Conservation (phyloP, 2,797 vertebrate genomes). For the Leptatherina wallacei region DNA sequence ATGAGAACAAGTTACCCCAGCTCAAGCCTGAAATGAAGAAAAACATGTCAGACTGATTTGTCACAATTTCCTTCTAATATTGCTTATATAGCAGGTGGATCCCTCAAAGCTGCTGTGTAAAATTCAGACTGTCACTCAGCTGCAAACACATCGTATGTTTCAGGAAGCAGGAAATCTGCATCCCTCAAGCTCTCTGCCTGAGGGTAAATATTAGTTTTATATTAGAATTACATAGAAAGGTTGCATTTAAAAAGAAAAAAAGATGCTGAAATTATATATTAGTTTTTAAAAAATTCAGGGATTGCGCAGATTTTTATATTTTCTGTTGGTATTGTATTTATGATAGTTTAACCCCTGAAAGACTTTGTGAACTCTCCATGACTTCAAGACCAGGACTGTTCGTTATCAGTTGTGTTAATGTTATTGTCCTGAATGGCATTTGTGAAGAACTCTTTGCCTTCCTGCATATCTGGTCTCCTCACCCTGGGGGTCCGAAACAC, state of each 20-base stretch:
- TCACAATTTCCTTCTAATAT: constrained; percentile 7
- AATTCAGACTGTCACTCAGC: constrained; percentile 11
- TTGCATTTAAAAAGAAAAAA: not conserved
- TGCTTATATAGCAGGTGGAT: constrained; percentile 13
- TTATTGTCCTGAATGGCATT: no score
- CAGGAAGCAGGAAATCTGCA: constrained; percentile 16
- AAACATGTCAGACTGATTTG: constrained; percentile 26
- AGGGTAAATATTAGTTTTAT: constrained; percentile 10
- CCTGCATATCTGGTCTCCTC: no score
- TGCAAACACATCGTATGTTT: constrained; percentile 14
- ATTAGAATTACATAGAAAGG: not conserved
- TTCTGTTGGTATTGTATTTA: no score
- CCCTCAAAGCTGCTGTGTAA: constrained; percentile 23
- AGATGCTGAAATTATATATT: not conserved
- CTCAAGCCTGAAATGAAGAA: constrained; percentile 17
- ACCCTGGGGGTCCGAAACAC: no score
- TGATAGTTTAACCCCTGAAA: no score
- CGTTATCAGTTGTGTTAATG: no score
- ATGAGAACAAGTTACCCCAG: constrained; percentile 24
- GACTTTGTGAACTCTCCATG: no score
- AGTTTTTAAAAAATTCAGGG: constrained; percentile 1
- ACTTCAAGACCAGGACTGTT: no score
- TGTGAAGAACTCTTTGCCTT: no score
- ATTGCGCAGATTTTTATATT: not conserved
- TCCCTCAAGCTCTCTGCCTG: not conserved